Percentiles rank a stretch among this genome's conserved stretches.
Evolutionary conservation across 2,113 vertebrate species (phyloP).

Genomic region (Anoura caudifer): DNA sequence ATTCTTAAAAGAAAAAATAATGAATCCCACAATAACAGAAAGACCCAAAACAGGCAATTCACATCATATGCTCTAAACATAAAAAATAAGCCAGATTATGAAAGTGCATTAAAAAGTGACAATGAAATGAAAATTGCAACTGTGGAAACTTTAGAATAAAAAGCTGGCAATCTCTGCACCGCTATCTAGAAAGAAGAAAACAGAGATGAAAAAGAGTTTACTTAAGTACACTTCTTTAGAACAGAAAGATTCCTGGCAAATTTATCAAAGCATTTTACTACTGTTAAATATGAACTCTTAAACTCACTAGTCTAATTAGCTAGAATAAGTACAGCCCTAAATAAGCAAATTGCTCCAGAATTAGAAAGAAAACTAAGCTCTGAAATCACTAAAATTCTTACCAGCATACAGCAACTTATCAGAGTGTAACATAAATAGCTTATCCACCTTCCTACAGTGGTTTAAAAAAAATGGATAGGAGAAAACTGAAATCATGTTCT

Average conservation of each 20-base stretch:
- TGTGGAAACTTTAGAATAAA: not conserved
- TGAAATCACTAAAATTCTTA: not conserved
- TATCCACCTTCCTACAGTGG: not conserved
- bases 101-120: not conserved
- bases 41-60: not conserved
- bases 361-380: not conserved
- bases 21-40: not conserved
- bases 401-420: not conserved
- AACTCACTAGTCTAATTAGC: not conserved
- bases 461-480: not conserved
- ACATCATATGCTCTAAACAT: not conserved
- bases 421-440: not conserved
- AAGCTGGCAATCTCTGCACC: not conserved
- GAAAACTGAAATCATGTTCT: not conserved
- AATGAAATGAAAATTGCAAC: not conserved
- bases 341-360: constrained; percentile 4
- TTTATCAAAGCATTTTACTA: not conserved
- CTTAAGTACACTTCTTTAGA: not conserved
- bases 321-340: not conserved
- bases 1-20: not conserved
- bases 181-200: not conserved
- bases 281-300: constrained; percentile 27
- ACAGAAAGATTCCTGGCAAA: not conserved
- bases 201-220: not conserved
- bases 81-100: not conserved